Base-by-base conservation (phyloP, 2,888 invertebrate species). In the Cylindroiulus punctatus region DNA sequence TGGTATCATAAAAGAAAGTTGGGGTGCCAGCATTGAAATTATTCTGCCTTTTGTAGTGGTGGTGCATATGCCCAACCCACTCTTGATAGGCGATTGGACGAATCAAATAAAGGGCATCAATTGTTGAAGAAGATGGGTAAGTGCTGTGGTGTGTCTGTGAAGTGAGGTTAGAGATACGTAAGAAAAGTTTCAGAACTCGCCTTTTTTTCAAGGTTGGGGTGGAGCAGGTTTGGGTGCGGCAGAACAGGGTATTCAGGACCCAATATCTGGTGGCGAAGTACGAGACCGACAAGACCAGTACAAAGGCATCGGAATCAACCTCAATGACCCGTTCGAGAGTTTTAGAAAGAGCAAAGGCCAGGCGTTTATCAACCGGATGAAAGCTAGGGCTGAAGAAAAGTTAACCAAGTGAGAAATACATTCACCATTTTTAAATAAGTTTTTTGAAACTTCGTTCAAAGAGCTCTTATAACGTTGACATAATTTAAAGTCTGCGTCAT, bases 321-420 rank as follows among this genome's bases (percentile, higher is more conserved):
- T 97, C 88, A 96, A 96, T 90, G 98, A 98, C 92, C 98, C 98
- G 0, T 98, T 98, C 90, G 98, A 98, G 92, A 97, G 97, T 92
- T 98, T 98, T 92, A 94, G 98, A 89, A 98, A 98, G 92, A 97
- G 96, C 91, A 97, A 97, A 92, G 97, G 97, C 87, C 96, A 97
- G 90, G 97, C 97, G 89, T 97, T 97, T 92, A 97, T 97, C 88
- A 96, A 96, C 88, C 93, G 97, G 89, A 97, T 97, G 97, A 96
- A 97, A 91, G 96, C 96, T 82, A 93, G 97, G 90, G 96, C 96
- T 26, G 94, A 97, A 88, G 89, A 89, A 83, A 89, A 86, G 44
- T 84, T 84, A 47, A 47, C 32, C 22, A 19, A 84, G 47, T 84
- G 44, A 82, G 22, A 22, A 19, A 36, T 65, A 65, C 12, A 10